A percentile compares a stretch with the other conserved stretches of the same genome.
phyloP scores from a whole-genome alignment of 1,140 invertebrate species.

The Mycetomoellerius zeteki region DNA sequence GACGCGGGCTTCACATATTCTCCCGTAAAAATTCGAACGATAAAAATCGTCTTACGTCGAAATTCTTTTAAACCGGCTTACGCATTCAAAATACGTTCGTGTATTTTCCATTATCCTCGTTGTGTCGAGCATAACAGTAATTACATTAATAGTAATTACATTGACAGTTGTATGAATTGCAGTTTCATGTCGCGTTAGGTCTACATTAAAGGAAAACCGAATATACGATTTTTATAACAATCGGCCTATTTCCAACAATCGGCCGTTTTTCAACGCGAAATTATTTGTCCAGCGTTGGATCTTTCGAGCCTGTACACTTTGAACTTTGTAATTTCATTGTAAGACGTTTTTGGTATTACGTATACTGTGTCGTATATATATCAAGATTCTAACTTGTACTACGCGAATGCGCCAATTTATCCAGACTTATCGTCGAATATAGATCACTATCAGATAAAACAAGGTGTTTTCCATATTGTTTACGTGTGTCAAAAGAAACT shows the following conservation, averaged over 20 bases:
- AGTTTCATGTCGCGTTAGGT: not conserved
- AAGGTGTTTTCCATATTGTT: not conserved
- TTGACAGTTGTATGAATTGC: constrained; percentile 48
- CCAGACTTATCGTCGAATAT: not conserved
- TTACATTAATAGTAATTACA: not conserved
- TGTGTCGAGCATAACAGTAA: not conserved
- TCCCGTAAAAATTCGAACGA: not conserved
- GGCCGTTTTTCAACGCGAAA: not conserved
- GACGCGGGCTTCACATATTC: not conserved
- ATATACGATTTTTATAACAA: constrained; percentile 5
- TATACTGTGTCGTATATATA: not conserved
- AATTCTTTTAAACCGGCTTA: not conserved
- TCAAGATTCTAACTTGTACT: not conserved
- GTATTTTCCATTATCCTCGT: not conserved
- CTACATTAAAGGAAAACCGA: constrained; percentile 2
- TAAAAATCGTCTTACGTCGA: not conserved
- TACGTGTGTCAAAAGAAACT: not conserved
- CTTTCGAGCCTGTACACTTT: constrained; percentile 10
- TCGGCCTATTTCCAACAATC: constrained; percentile 23
- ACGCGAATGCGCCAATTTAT: too few species aligned
- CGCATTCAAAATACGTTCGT: not conserved
- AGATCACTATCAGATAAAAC: not conserved
- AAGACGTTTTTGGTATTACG: not conserved
- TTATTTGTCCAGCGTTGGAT: not conserved
- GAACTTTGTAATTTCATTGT: constrained; percentile 34